Evolutionary conservation across 2,888 invertebrate species (phyloP).

Genomic region (Temnothorax rugatulus): DNA sequence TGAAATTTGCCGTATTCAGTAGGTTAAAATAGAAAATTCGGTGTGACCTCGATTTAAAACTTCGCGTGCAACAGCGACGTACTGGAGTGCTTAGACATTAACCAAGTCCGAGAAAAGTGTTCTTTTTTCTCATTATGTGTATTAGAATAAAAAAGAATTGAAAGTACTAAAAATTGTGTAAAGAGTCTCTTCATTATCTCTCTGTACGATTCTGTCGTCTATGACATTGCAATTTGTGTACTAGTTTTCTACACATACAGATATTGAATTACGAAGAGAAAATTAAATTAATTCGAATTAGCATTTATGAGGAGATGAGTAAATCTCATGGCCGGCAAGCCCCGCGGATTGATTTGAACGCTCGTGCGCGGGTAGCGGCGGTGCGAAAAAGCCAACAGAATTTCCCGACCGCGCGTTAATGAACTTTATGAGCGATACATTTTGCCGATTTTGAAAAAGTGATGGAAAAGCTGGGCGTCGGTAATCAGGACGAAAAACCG

Average conservation of each 20-base stretch:
- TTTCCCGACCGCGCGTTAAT: conserved; percentile 36
- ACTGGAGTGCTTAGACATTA: conserved; percentile 65
- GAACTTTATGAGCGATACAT: conserved; percentile 32
- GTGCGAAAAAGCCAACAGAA: conserved; percentile 19
- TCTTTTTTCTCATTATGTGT: neutral
- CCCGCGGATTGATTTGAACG: conserved; percentile 25
- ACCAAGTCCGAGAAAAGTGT: neutral
- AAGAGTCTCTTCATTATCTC: neutral
- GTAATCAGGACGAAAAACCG: conserved; percentile 38
- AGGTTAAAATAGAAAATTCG: conserved; percentile 86
- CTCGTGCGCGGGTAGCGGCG: neutral
- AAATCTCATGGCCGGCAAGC: neutral
- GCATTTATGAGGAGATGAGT: conserved; percentile 42
- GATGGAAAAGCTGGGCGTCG: conserved; percentile 24
- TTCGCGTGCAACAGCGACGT: conserved; percentile 61
- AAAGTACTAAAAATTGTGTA: neutral
- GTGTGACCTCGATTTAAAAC: conserved; percentile 85
- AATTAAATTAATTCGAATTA: conserved; percentile 33
- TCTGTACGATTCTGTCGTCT: neutral
- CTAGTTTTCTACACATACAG: neutral
- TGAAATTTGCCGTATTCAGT: conserved; percentile 85
- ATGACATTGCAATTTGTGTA: neutral
- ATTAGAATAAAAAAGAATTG: neutral
- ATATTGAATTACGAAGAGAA: conserved; percentile 1
- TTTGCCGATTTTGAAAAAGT: conserved; percentile 33